Evolutionary conservation across 2,888 invertebrate species (phyloP).

Genomic region (Hirtodrosophila trivittata): DNA sequence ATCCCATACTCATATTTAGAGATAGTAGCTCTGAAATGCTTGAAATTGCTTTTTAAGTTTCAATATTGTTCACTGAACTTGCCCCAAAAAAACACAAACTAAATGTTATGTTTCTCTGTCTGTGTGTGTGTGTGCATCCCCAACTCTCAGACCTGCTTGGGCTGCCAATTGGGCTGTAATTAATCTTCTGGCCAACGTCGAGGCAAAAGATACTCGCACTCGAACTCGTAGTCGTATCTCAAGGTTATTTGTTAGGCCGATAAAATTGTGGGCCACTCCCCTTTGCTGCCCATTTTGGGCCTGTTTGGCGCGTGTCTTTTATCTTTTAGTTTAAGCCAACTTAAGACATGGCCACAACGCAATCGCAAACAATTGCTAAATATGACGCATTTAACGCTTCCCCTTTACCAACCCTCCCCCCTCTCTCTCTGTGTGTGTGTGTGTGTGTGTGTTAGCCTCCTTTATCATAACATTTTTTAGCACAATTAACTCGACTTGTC

Average conservation of each 20-base stretch:
- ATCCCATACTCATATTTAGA: no score
- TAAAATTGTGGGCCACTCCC: no score
- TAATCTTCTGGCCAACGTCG: constrained; percentile 60
- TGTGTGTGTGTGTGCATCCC: no score
- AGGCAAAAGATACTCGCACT: constrained; percentile 23
- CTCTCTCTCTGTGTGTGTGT: neutral
- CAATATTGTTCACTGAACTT: constrained; percentile 54
- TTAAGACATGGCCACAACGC: constrained; percentile 48
- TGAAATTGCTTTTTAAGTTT: constrained; percentile 48
- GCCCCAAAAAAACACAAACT: neutral
- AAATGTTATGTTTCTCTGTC: constrained; percentile 6
- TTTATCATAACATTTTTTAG: constrained; percentile 59
- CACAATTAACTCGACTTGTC: constrained; percentile 65
- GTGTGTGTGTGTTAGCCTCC: no score
- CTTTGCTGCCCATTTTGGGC: neutral
- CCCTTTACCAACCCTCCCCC: constrained; percentile 1
- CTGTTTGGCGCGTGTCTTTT: constrained; percentile 42
- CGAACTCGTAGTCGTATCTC: no score
- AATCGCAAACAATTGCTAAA: constrained; percentile 45
- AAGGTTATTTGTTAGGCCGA: constrained; percentile 45
- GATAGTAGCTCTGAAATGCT: no score
- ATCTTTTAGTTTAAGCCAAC: constrained; percentile 48
- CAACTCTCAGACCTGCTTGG: constrained; percentile 29
- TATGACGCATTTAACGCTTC: constrained; percentile 54
- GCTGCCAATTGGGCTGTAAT: constrained; percentile 68